These are phyloP conservation scores for Pelecanoides urinatrix DNA, from an alignment of 2,113 vertebrate genomes.

Conservation along the genomic window DNA sequence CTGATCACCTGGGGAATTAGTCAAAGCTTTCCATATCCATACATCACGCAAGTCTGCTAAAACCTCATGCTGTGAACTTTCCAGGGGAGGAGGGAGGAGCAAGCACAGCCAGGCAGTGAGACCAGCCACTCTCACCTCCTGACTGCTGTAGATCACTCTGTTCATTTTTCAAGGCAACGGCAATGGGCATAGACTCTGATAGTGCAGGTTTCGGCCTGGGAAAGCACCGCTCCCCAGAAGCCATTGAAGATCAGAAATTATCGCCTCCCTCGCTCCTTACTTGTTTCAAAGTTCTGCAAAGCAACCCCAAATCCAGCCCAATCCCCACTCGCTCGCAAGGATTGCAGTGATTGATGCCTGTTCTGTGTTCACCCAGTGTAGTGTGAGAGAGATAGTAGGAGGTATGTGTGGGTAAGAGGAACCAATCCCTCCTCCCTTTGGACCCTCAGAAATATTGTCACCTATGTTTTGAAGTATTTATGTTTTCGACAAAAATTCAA, in stretches of 20 bases:
- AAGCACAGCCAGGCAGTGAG: neutral
- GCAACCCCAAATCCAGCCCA: neutral
- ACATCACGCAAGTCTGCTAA: neutral
- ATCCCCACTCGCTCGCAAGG: neutral
- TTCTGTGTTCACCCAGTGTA: accelerated
- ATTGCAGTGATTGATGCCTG: neutral
- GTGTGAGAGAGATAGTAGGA: neutral
- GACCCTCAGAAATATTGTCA: neutral
- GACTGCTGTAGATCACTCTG: neutral
- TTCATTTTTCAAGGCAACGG: neutral
- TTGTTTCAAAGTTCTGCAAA: neutral
- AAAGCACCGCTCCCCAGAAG: neutral
- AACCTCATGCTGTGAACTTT: neutral
- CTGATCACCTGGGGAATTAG: neutral
- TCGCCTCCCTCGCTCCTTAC: accelerated
- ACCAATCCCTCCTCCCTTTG: neutral
- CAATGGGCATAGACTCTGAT: neutral
- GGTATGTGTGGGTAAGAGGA: neutral
- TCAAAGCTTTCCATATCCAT: neutral
- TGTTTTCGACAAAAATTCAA: neutral
- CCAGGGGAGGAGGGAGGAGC: neutral
- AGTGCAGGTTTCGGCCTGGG: neutral
- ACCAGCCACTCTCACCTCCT: neutral
- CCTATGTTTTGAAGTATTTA: neutral
- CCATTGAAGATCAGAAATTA: neutral